These are phyloP conservation scores for Phaetusa simplex DNA, from an alignment of 2,113 vertebrate species.

Conservation along the genomic window DNA sequence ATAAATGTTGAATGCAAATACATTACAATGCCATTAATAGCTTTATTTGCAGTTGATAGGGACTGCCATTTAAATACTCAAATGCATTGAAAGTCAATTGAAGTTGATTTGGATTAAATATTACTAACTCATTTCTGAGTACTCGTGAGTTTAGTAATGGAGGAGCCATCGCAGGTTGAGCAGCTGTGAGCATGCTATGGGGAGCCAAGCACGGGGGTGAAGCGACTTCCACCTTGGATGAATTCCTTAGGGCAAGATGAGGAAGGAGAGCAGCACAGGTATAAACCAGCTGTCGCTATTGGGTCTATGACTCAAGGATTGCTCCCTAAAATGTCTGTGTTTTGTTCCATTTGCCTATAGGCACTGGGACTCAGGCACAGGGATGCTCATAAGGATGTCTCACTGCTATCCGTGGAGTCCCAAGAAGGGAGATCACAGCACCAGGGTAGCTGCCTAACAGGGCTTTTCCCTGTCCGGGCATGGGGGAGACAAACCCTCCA, in stretches of 20 bases:
- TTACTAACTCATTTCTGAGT: neutral
- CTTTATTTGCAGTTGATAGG: constrained; percentile 12
- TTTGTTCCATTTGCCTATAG: neutral
- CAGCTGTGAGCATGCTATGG: neutral
- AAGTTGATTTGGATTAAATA: neutral
- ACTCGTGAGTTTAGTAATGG: neutral
- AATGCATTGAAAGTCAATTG: neutral
- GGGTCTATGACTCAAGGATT: neutral
- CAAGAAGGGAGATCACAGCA: accelerated
- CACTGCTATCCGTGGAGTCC: neutral
- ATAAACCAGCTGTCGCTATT: neutral
- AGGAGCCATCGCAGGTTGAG: neutral
- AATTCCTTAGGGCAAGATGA: neutral
- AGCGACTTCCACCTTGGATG: neutral
- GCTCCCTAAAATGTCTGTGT: neutral
- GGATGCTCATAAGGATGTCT: neutral
- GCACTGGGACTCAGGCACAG: accelerated
- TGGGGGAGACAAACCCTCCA: neutral
- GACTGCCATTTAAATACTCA: neutral
- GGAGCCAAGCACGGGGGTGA: accelerated
- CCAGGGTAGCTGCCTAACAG: neutral
- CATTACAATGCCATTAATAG: neutral
- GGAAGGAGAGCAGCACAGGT: neutral
- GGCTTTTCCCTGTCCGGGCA: neutral
- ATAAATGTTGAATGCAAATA: neutral